Percentiles rank a stretch among this genome's conserved stretches.
Evolutionary conservation across 2,797 vertebrate genomes (phyloP).

Genomic region (Ambastaia sidthimunki): DNA sequence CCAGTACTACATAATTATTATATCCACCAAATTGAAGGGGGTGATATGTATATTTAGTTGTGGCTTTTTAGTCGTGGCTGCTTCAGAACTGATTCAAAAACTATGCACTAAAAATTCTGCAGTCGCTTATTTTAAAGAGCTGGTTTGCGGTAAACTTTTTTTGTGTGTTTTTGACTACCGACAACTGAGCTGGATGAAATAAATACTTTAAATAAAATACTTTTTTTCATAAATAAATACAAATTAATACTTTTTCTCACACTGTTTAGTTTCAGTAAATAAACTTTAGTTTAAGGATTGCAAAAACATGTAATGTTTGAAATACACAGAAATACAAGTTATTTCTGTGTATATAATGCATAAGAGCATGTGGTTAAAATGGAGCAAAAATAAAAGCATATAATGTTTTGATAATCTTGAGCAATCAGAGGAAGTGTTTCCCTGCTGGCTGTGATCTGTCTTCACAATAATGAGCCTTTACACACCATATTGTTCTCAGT

Average conservation of each 20-base stretch:
- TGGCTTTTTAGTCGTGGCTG: conserved; percentile 52
- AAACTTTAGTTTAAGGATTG: too few species aligned
- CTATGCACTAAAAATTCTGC: not conserved
- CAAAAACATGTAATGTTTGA: too few species aligned
- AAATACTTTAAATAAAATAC: too few species aligned
- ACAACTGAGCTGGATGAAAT: too few species aligned
- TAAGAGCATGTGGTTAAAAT: not conserved
- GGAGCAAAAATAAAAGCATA: not conserved
- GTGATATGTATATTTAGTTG: conserved; percentile 54
- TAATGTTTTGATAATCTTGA: conserved; percentile 12
- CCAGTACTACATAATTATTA: conserved; percentile 59
- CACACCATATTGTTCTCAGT: conserved; percentile 43
- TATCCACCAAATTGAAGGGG: conserved; percentile 44
- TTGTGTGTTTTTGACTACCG: too few species aligned
- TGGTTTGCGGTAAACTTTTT: too few species aligned
- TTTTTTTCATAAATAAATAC: too few species aligned
- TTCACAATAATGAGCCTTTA: conserved; percentile 51
- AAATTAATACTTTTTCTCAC: too few species aligned
- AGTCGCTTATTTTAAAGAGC: too few species aligned
- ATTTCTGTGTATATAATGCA: not conserved
- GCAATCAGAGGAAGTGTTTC: conserved; percentile 42
- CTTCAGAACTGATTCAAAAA: conserved; percentile 32
- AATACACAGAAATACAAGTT: too few species aligned
- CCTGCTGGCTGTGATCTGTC: conserved; percentile 36
- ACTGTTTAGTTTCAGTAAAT: too few species aligned